Base-by-base conservation (phyloP, 2,113 vertebrate genomes). In the Chaenocephalus aceratus region DNA sequence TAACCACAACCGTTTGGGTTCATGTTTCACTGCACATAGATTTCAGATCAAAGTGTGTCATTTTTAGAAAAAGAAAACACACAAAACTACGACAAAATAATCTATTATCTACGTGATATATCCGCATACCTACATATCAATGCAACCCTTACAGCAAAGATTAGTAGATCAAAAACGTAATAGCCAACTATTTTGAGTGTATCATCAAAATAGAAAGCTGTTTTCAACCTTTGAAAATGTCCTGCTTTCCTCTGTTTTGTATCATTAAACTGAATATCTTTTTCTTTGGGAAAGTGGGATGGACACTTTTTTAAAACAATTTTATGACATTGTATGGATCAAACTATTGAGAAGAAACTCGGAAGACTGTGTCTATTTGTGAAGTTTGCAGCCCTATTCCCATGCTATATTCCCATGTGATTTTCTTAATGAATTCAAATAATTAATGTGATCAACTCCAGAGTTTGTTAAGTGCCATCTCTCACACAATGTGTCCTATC, bases 1-100 rank as follows among this genome's bases (percentile, higher is more conserved):
- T 18, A 58, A 44, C 13, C 44, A 46, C 45, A 54, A 46, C 36
- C 41, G 34, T 54, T 67, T 44, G 45, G 52, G 81, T 83, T 23
- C 71, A 67, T 72, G 61, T 65, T 48, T 63, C 26, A 36, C 57
- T 66, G 44, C 26, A 65, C 10, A 57, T n/a, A 18, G 48, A 21
- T 15, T 57, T 49, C 7, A 53, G 48, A 48, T 53, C 12, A 9
- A 73, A 14, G 13, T 18, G 36, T 56, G 36, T 57, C 12, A 48
- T 6, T 44, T 45, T 34, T n/a, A 26, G 10, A 30, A 30, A 30
- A 30, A 30, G 3, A 30, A 30, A 30, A 30, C 3, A 30, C 4
- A 26, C 3, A 44, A 21, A 41, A 36, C 5, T 34, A 57, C 21
- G 6, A 6, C 2, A 45, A 4, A 23, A 48, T 46, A 1, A 66